phyloP scores from a whole-genome alignment of 1,140 invertebrate genomes.

The Monochamus saltuarius region DNA sequence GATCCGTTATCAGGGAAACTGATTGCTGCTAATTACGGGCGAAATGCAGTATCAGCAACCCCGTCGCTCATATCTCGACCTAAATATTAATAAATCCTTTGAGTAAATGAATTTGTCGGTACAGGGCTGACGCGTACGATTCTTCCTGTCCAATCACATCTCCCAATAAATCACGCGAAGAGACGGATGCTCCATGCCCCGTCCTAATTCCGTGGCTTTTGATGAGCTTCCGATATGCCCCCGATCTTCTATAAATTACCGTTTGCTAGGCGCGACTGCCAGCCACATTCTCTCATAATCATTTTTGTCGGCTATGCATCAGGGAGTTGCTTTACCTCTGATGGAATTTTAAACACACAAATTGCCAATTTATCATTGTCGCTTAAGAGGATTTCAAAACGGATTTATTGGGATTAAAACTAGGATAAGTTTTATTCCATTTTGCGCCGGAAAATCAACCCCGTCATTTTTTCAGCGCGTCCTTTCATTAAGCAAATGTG shows the following conservation, averaged over 20 bases:
- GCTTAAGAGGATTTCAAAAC: neutral
- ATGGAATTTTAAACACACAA: constrained; percentile 35
- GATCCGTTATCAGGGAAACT: too few relatives aligned
- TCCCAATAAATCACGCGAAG: constrained; percentile 38
- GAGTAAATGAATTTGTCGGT: too few relatives aligned
- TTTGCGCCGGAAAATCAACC: too few relatives aligned
- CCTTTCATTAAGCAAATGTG: too few relatives aligned
- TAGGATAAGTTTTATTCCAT: too few relatives aligned
- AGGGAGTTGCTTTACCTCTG: constrained; percentile 20
- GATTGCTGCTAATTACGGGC: too few relatives aligned
- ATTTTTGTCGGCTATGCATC: constrained; percentile 30
- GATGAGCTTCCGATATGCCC: constrained; percentile 45
- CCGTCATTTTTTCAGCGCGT: too few relatives aligned
- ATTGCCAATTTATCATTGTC: constrained; percentile 33
- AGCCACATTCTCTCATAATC: constrained; percentile 26
- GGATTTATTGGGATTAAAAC: too few relatives aligned
- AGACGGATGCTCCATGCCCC: constrained; percentile 37
- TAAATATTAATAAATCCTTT: too few relatives aligned
- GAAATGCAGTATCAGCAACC: too few relatives aligned
- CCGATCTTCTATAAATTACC: constrained; percentile 41
- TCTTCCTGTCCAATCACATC: constrained; percentile 27
- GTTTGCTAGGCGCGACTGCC: constrained; percentile 26
- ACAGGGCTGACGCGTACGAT: constrained; percentile 22
- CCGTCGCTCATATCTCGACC: too few relatives aligned
- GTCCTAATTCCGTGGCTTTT: constrained; percentile 43